Evolutionary conservation across 2,113 vertebrate genomes (phyloP).

Genomic region (Sceloporus tristichus): DNA sequence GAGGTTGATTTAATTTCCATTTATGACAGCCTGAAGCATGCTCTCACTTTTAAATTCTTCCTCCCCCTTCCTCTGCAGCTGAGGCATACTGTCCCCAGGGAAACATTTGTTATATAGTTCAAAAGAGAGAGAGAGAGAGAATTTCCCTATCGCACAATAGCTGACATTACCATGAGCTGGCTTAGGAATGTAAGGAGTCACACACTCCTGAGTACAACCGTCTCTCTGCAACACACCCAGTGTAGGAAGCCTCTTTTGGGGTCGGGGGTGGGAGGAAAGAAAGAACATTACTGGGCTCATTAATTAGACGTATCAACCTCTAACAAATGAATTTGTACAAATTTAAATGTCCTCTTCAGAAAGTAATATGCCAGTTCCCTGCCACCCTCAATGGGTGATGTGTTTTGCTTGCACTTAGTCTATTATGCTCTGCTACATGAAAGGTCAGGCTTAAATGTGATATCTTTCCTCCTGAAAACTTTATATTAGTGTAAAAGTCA

Average conservation of each 20-base stretch:
- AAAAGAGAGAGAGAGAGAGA: neutral
- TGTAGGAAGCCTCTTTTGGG: neutral
- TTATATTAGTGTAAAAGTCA: constrained; percentile 71
- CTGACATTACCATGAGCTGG: constrained; percentile 15
- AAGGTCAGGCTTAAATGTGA: constrained; percentile 75
- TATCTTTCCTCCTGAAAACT: constrained; percentile 37
- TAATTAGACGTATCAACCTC: constrained; percentile 49
- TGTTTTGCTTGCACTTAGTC: constrained; percentile 63
- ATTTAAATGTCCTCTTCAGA: constrained; percentile 47
- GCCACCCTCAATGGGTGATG: constrained; percentile 55
- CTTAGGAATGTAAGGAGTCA: neutral
- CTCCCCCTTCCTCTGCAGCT: neutral
- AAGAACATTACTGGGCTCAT: neutral
- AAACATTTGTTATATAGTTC: constrained; percentile 22
- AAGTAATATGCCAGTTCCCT: constrained; percentile 65
- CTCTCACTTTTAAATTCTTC: neutral
- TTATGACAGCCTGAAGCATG: neutral
- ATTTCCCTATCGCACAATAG: neutral
- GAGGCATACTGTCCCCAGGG: neutral
- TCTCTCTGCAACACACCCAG: neutral
- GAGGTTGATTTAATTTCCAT: neutral
- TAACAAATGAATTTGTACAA: constrained; percentile 47
- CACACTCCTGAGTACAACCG: neutral
- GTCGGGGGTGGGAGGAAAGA: no score
- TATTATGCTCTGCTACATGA: constrained; percentile 72